Evolutionary conservation across 2,797 vertebrate species (phyloP).

Genomic region (Dallia pectoralis): DNA sequence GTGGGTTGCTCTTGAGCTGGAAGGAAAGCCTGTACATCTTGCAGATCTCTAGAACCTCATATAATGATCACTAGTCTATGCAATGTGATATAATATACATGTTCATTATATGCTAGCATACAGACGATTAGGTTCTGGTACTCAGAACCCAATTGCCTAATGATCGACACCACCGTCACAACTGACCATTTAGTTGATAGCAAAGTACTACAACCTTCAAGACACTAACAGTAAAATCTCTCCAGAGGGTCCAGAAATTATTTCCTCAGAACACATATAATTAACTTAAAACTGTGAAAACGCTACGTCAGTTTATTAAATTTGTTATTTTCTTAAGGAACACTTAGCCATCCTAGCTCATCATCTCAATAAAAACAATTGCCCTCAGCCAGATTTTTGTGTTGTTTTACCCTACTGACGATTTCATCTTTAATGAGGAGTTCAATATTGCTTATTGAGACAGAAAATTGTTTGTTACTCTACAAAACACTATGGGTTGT

Average conservation of each 20-base stretch:
- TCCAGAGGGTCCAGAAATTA: too few species aligned
- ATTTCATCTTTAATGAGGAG: conserved; percentile 57
- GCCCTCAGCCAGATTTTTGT: too few species aligned
- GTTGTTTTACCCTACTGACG: too few species aligned
- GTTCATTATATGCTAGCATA: not conserved
- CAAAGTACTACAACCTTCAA: conserved; percentile 16
- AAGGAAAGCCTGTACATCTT: too few species aligned
- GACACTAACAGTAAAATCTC: not conserved
- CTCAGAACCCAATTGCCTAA: not conserved
- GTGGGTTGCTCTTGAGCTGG: too few species aligned
- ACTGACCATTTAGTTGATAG: not conserved
- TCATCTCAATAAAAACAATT: too few species aligned
- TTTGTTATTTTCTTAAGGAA: too few species aligned
- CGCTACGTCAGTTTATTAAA: too few species aligned
- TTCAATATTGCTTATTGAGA: conserved; percentile 57
- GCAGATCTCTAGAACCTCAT: not conserved
- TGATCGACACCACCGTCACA: not conserved
- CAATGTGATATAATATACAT: too few species aligned
- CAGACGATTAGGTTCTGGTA: not conserved
- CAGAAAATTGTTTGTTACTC: conserved; percentile 39
- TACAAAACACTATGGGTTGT: conserved; percentile 28
- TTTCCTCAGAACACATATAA: not conserved
- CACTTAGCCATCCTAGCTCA: too few species aligned
- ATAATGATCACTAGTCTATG: not conserved
- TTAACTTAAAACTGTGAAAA: not conserved